These are phyloP conservation scores for Laodelphax striatellus DNA, from an alignment of 1,140 invertebrate species.

Conservation along the genomic window DNA sequence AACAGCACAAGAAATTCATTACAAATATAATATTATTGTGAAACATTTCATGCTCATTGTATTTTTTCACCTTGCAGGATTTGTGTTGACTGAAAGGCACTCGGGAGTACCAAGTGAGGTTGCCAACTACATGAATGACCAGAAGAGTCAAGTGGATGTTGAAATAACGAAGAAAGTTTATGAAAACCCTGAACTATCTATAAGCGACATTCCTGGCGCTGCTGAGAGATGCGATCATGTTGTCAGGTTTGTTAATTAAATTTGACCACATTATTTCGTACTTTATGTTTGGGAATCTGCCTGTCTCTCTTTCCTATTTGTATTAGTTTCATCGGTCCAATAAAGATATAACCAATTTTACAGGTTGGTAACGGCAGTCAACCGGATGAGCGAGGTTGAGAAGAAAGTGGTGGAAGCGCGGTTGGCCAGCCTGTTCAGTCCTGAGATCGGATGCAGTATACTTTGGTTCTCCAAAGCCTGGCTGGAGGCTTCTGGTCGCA, in stretches of 20 bases:
- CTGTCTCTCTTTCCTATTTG: no score
- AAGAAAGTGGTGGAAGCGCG: conserved; percentile 47
- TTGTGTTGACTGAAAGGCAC: conserved; percentile 31
- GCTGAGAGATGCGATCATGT: conserved; percentile 44
- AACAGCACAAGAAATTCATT: no score
- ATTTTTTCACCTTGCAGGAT: conserved; percentile 30
- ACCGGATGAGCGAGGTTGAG: conserved; percentile 56
- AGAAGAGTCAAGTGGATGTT: conserved; percentile 38
- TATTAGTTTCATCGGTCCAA: no score
- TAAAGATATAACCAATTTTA: conserved; percentile 12
- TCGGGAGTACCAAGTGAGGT: no score
- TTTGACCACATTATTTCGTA: no score
- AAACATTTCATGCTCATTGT: no score
- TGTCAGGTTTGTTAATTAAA: conserved; percentile 35
- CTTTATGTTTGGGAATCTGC: no score
- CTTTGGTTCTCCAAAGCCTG: conserved; percentile 74
- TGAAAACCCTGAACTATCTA: conserved; percentile 35
- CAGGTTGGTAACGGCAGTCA: conserved; percentile 50
- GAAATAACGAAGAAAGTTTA: conserved; percentile 37
- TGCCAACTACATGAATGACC: conserved; percentile 45
- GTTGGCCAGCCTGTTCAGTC: conserved; percentile 53
- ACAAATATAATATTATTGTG: no score
- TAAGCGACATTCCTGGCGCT: conserved; percentile 36
- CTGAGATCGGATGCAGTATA: conserved; percentile 62
- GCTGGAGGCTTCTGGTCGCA: conserved; percentile 58